Conservation (phyloP, 2,113 vertebrate genomes). For the Zingel zingel region DNA sequence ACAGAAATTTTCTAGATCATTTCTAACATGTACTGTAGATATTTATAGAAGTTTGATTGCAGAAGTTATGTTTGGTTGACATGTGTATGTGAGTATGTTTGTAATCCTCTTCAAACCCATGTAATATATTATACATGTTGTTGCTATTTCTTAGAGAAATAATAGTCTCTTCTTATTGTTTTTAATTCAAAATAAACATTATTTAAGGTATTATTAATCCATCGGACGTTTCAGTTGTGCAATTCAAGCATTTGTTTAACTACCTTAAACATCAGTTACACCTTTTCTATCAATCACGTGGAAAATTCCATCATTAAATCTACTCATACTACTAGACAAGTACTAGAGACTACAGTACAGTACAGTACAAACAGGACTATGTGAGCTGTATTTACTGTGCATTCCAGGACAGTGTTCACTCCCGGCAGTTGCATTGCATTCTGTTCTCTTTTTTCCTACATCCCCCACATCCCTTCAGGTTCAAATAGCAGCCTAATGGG, state of each 20-base stretch:
- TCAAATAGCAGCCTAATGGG: constrained; percentile 30
- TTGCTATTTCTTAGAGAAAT: neutral
- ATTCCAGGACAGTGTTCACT: neutral
- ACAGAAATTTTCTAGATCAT: neutral
- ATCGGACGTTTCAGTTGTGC: neutral
- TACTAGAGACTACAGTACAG: neutral
- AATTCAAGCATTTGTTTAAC: neutral
- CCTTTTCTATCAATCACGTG: neutral
- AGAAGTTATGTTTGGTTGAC: neutral
- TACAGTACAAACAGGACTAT: neutral
- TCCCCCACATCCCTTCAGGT: constrained; percentile 16
- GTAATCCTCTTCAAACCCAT: neutral
- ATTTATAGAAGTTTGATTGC: neutral
- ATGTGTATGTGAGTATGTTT: neutral
- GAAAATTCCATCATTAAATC: neutral
- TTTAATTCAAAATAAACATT: neutral
- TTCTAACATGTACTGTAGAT: neutral
- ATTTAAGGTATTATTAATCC: neutral
- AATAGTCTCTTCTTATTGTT: neutral
- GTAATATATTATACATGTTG: neutral
- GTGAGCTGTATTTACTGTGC: constrained; percentile 4
- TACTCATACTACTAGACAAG: neutral
- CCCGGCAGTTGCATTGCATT: neutral
- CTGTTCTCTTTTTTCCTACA: neutral
- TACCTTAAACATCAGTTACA: neutral